A percentile compares a stretch with the other conserved stretches of the same genome.
These are phyloP conservation scores for Syritta pipiens DNA, from an alignment of 2,888 invertebrate genomes.

Conservation along the genomic window DNA sequence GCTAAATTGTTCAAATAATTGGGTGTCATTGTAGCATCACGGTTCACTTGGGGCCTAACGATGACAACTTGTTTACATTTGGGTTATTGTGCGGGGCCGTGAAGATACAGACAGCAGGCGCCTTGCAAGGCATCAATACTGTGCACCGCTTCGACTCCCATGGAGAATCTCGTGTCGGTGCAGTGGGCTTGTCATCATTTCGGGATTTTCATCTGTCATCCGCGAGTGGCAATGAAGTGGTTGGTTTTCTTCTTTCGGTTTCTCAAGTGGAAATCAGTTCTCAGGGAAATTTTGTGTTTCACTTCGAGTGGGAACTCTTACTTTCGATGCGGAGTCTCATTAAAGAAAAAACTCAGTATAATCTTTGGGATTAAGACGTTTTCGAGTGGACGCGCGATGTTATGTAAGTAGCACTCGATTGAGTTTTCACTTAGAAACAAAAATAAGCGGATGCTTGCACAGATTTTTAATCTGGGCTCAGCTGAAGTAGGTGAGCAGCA, in stretches of 20 bases:
- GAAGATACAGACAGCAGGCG: too few species aligned
- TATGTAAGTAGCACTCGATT: too few species aligned
- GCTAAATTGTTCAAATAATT: conserved; percentile 53
- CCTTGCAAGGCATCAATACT: not conserved
- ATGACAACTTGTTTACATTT: conserved; percentile 38
- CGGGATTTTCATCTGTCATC: conserved; percentile 12
- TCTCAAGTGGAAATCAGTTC: conserved; percentile 1
- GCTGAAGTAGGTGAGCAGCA: too few species aligned
- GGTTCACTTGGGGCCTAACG: conserved; percentile 3
- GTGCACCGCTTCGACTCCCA: conserved; percentile 12
- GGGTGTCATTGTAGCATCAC: conserved; percentile 14
- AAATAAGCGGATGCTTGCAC: too few species aligned
- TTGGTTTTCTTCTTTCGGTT: too few species aligned
- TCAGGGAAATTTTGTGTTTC: conserved; percentile 14
- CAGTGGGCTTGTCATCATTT: conserved; percentile 6
- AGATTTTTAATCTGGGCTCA: too few species aligned
- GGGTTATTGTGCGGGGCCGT: conserved; percentile 1
- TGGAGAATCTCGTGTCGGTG: conserved; percentile 12
- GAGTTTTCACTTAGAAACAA: too few species aligned
- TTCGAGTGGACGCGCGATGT: too few species aligned
- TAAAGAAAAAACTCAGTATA: too few species aligned
- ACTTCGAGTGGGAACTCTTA: too few species aligned
- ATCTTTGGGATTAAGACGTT: too few species aligned
- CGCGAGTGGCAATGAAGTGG: conserved; percentile 11
- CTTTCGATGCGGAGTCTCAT: too few species aligned